Evolutionary conservation across 2,797 vertebrate genomes (phyloP), one percentile per base, ranked within the genome.

Genomic region (Muscicapa comitata): DNA sequence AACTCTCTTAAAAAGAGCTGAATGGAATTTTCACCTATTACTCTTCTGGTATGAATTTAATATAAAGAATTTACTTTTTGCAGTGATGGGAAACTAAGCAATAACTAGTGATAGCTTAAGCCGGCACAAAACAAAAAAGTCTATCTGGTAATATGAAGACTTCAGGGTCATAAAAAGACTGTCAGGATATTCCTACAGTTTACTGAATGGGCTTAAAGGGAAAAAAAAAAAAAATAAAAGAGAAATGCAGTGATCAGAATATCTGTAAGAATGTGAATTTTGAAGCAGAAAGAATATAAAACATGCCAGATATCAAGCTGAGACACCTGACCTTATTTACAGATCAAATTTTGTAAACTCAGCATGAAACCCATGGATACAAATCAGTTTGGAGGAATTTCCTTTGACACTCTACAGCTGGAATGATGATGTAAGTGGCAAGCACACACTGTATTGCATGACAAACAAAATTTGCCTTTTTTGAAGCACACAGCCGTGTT

Each of bases 341-440:
- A 94, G 93, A 37, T 10, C 29, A 43, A 33, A 18, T 33, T 94
- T 96, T 96, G 63, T 92, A 62, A 95, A 88, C 23, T 37, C 86
- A 95, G 95, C 76, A 82, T 84, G 90, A 96, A 98, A 97, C 91
- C 86, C 29, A 48, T 82, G 43, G 50, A 61, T 51, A 92, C 45
- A 78, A 94, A 83, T 89, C 48, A 88, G 48, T 74, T 88, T 70
- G 51, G 80, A 66, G 81, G 77, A 95, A 88, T 96, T 90, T 96
- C 54, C 82, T 92, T 86, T 81, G 53, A 37, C 59, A 77, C 13
- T 21, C 92, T 45, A 4, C 65, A 48, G 65, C 59, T 93, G 84
- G 91, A 11, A 53, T 50, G 59, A 81, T 80, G 61, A 13, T 47
- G 5, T 10, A 68, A 80, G 24, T 31, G 14, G 21, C 23, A 61